Evolutionary conservation across 2,797 vertebrate genomes (phyloP).

Genomic region (Sphenopsis melanotis): DNA sequence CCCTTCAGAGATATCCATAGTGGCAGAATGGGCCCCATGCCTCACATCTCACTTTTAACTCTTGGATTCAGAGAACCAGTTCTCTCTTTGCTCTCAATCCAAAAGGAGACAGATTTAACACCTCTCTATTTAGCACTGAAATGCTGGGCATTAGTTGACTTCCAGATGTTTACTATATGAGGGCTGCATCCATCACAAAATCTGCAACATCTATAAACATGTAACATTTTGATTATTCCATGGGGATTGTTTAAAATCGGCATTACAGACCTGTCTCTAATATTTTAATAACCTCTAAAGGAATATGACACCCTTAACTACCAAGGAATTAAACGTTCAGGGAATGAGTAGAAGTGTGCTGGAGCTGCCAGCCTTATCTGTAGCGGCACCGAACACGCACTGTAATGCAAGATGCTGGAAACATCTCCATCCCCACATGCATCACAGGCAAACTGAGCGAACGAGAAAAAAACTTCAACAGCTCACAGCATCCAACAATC

Average conservation of each 20-base stretch:
- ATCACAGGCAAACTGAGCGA: not conserved
- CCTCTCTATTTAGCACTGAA: not conserved
- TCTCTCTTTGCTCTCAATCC: not conserved
- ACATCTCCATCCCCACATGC: not conserved
- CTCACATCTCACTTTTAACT: conserved; percentile 71
- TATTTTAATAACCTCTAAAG: not conserved
- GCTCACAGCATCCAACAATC: not conserved
- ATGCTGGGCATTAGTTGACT: not conserved
- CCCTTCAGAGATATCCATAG: conserved; percentile 64
- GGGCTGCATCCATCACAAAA: not conserved
- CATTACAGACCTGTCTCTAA: not conserved
- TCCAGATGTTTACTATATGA: not conserved
- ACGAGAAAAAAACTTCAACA: not conserved
- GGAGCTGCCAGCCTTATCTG: not conserved
- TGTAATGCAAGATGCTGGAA: not conserved
- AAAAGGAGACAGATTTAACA: not conserved
- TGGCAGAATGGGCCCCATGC: conserved; percentile 55
- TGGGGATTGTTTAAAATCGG: not conserved
- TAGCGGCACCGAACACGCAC: fast-evolving
- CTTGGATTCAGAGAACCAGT: conserved; percentile 38
- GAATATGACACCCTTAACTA: not conserved
- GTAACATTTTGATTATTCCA: not conserved
- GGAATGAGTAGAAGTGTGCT: not conserved
- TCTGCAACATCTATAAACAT: not conserved
- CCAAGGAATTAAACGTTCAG: not conserved